Evolutionary conservation across 2,797 vertebrate species (phyloP), one percentile per base, ranked within the genome.

Genomic region (Chromis chromis): DNA sequence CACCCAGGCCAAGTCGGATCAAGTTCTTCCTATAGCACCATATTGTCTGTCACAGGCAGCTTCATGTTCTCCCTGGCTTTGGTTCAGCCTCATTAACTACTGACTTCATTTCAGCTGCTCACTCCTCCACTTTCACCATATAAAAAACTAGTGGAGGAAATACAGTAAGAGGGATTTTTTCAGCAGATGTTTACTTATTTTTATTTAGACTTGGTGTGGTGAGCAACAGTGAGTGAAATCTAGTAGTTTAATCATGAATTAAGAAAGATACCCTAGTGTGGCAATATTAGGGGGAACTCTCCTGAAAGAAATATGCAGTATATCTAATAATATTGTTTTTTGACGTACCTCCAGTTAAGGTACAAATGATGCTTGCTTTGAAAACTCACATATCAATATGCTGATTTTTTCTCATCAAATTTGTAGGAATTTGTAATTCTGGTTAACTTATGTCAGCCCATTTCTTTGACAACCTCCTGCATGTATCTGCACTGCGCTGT

Each of bases 1-100:
- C 68, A 66, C 33, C 31, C 22, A 16, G 49, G 70, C 57, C 40
- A 63, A 53, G 49, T 55, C 1, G 8, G 71, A 84, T 91, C 82
- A 79, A 40, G 85, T 89, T 92, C 54, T 80, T 87, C 72, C 80
- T 89, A 70, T 77, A 86, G 83, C 83, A 81, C 69, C 82, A 74
- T 79, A 76, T 85, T 79, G 42, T 84, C 78, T 87, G 78, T 88
- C 84, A 75, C 62, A 65, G 73, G 74, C 49, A 63, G 84, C 77
- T 58, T 89, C 71, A 50, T 83, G 79, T 90, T 90, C 83, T 68
- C 79, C 66, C 79, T 77, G 78, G 58, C 59, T 58, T 62, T 6
- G 33, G 28, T 54, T 81, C 73, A 70, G 64, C 70, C 53, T 64
- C 79, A 64, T 85, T 63, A 71, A 46, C 19, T 1, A 61, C 27